phyloP scores from a whole-genome alignment of 2,797 vertebrate genomes.

The Morelia viridis region DNA sequence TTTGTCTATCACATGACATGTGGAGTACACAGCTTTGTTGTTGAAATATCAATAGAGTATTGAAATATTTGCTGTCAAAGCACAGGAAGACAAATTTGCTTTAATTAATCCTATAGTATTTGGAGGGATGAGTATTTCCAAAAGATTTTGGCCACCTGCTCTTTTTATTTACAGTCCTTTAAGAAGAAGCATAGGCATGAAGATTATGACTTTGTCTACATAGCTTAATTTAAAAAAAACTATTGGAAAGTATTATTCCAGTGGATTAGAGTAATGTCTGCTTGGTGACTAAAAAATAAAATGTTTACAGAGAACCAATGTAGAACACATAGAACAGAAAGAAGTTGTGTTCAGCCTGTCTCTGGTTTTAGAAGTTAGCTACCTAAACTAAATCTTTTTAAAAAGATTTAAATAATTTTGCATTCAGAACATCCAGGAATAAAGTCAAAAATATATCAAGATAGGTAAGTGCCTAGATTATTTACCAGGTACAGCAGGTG shows the following conservation, averaged over 20 bases:
- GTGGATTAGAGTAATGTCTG: background rate
- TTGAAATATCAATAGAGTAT: background rate
- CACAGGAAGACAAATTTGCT: constrained; percentile 42
- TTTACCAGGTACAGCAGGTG: background rate
- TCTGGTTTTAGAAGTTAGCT: background rate
- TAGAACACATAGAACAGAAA: background rate
- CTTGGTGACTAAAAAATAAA: background rate
- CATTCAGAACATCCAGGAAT: background rate
- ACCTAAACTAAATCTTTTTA: background rate
- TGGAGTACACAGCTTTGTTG: constrained; percentile 6
- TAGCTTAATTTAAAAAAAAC: background rate
- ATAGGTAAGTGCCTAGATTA: background rate
- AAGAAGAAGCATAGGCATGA: background rate
- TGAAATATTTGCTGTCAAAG: constrained; percentile 11
- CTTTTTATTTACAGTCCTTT: background rate
- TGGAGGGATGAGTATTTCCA: background rate
- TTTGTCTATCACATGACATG: background rate
- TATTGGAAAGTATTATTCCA: background rate
- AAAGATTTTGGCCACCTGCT: constrained; percentile 27
- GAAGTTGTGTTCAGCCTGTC: background rate
- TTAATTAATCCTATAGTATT: background rate
- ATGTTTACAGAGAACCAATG: background rate
- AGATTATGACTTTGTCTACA: constrained; percentile 7
- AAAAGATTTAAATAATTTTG: background rate
- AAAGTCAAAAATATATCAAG: background rate